These are phyloP conservation scores for Nothobranchius furzeri DNA, from an alignment of 2,113 vertebrate species.

Conservation along the genomic window DNA sequence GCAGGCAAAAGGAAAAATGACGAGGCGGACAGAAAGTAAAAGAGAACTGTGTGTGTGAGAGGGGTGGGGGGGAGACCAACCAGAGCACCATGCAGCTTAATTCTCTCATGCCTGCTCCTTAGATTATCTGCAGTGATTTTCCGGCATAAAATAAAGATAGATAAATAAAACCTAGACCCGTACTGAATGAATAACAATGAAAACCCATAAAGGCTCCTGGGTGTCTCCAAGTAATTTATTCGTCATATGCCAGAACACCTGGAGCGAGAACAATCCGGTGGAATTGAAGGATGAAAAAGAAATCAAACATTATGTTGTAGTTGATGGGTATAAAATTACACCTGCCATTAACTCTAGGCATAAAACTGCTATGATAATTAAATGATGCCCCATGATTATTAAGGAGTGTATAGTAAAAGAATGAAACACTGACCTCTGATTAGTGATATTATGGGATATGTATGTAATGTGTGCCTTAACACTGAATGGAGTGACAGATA, in stretches of 20 bases:
- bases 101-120: constrained; percentile 53
- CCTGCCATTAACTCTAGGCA: constrained; percentile 63
- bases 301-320: constrained; percentile 60
- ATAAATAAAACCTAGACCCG: constrained; percentile 69
- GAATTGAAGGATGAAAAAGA: constrained; percentile 66
- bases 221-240: constrained; percentile 69
- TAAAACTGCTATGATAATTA: constrained; percentile 58
- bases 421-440: constrained; percentile 48
- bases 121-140: constrained; percentile 67
- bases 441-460: constrained; percentile 14
- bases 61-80: constrained; percentile 1
- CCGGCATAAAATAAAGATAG: constrained; percentile 62
- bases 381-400: constrained; percentile 66
- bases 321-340: constrained; percentile 69
- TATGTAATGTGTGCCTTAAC: neutral
- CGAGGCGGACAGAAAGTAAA: constrained; percentile 33
- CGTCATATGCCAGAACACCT: constrained; percentile 68
- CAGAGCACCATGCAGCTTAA: constrained; percentile 58
- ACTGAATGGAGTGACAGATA: neutral
- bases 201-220: constrained; percentile 63
- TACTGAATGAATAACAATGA: constrained; percentile 69
- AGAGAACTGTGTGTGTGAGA: neutral
- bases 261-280: constrained; percentile 65
- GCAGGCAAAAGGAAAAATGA: constrained; percentile 65
- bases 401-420: constrained; percentile 36